phyloP scores from a whole-genome alignment of 2,113 vertebrate genomes.

The Athene cunicularia region DNA sequence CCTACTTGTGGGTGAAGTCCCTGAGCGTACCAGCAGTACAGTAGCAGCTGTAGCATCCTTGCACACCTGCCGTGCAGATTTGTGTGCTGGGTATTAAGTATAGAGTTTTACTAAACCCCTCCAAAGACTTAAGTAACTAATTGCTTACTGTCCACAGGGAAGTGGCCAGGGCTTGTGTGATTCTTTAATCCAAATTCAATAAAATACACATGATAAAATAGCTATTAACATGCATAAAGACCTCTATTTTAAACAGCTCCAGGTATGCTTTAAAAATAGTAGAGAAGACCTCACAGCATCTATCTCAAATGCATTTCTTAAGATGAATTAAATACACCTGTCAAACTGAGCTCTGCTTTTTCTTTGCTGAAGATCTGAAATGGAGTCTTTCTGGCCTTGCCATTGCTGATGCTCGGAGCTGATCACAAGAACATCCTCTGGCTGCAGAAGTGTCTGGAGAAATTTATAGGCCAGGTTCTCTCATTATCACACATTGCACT shows the following conservation, averaged over 20 bases:
- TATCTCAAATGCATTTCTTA: not conserved
- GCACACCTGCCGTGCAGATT: not conserved
- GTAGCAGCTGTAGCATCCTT: not conserved
- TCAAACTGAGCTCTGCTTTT: not conserved
- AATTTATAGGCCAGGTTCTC: not conserved
- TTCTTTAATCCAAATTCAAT: not conserved
- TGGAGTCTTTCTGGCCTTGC: not conserved
- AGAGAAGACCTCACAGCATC: not conserved
- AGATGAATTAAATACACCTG: not conserved
- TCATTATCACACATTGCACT: not conserved
- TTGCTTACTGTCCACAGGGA: not conserved
- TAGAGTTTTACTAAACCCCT: not conserved
- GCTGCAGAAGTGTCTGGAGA: not conserved
- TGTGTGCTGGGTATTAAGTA: not conserved
- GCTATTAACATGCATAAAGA: not conserved
- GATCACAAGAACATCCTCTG: not conserved
- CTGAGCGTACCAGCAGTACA: not conserved
- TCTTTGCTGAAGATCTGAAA: not conserved
- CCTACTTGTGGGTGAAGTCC: fast-evolving
- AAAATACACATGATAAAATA: not conserved
- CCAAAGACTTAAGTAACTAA: not conserved
- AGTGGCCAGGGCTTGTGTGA: not conserved
- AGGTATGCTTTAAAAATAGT: not conserved
- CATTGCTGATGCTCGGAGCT: not conserved
- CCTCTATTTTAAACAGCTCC: not conserved